Base-by-base conservation (phyloP, 2,797 vertebrate genomes). In the Ceryle rudis region DNA sequence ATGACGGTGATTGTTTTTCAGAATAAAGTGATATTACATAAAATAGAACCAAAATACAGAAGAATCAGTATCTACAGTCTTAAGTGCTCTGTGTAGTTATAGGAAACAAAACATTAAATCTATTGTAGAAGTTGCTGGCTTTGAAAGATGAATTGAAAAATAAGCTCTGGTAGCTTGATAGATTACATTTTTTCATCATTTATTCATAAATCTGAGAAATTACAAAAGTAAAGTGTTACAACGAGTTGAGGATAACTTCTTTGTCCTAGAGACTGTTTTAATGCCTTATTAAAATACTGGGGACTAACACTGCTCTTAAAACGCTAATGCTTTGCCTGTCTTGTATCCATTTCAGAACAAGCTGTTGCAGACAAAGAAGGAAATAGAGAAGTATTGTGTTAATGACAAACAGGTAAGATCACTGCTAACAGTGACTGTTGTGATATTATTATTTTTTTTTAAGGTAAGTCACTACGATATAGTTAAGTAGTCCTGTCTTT, bases 341-440 rank as follows among this genome's bases (percentile, higher is more conserved):
- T 66, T 82, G 8, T 95, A 2, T 98, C 94, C 15, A 5, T 97
- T 98, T 82, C 84, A 99, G 99, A 98, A 97, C 81, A 99, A 99
- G 97, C 97, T 99, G 95, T 97, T 99, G 92, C 99, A 99, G 96
- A 99, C 99, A 2, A 99, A 99, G 98, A 99, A 99, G 94, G 99
- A 99, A 96, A 99, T 99, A 94, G 99, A 99, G 91, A 99, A 99
- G 88, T 98, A 98, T 95, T 99, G 99, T 31, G 98, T 99, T 96
- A 99, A 99, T 95, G 99, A 99, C 96, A 99, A 99, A 89, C 99
- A 99, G 98, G 99, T 99, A 98, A 97, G 96, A 66, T 44, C 20
- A 20, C 42, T 58, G 44, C 55, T 52, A 51, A 35, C 23, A 28
- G 15, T 15, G 35, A 15, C 16, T 51, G 12, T 18, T 67, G 20